Evolutionary conservation across 2,888 invertebrate genomes (phyloP).

Genomic region (Achlya flavicornis): DNA sequence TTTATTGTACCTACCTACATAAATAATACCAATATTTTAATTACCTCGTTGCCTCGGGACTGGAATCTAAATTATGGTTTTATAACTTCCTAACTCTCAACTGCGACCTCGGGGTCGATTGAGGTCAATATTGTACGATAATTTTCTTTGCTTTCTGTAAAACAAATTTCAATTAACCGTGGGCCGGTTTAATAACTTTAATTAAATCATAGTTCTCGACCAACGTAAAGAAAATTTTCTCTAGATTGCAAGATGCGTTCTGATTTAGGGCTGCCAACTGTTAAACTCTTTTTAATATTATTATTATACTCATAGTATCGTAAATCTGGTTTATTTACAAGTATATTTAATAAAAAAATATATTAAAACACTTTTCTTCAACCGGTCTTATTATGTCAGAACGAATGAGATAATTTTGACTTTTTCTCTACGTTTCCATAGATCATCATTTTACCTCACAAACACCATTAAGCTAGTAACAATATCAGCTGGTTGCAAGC

Average conservation of each 20-base stretch:
- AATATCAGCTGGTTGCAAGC: constrained; percentile 34
- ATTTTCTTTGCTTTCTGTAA: constrained; percentile 61
- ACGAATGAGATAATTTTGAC: not conserved
- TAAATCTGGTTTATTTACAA: too few relatives aligned
- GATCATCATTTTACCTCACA: not conserved
- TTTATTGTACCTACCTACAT: constrained; percentile 12
- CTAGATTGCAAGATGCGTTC: constrained; percentile 48
- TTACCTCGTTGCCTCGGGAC: constrained; percentile 25
- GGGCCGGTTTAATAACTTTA: constrained; percentile 72
- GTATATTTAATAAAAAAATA: too few relatives aligned
- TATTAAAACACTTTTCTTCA: too few relatives aligned
- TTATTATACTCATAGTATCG: not conserved
- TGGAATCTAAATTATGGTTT: constrained; percentile 46
- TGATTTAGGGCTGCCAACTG: constrained; percentile 51
- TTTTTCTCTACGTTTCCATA: not conserved
- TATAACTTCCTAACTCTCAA: constrained; percentile 42
- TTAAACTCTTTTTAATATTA: not conserved
- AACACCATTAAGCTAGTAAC: not conserved
- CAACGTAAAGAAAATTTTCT: constrained; percentile 53
- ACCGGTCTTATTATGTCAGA: too few relatives aligned
- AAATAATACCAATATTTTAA: constrained; percentile 21
- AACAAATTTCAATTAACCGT: constrained; percentile 78
- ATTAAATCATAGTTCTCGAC: constrained; percentile 75
- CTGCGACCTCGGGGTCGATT: constrained; percentile 46
- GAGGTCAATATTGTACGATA: constrained; percentile 64